These are phyloP conservation scores for Alligator mississippiensis DNA, from an alignment of 2,113 vertebrate genomes.

Conservation along the genomic window DNA sequence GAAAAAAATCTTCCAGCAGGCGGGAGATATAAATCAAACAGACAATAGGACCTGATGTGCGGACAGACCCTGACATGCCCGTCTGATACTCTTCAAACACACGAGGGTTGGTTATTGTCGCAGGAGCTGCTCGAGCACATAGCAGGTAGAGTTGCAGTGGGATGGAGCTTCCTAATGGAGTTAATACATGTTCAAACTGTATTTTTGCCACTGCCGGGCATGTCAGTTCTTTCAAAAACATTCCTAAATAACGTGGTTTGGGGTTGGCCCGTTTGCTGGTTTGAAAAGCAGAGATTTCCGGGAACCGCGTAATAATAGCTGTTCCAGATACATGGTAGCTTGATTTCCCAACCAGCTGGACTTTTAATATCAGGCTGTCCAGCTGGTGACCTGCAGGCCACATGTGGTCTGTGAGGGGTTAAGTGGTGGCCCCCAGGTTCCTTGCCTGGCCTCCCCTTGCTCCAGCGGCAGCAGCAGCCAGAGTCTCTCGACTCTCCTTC, in stretches of 20 bases:
- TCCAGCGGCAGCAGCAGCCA: neutral
- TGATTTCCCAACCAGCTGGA: neutral
- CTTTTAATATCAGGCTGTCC: too few species aligned
- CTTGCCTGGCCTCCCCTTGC: neutral
- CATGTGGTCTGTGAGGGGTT: too few species aligned
- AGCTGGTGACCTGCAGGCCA: too few species aligned
- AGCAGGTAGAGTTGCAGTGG: neutral
- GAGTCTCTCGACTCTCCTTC: too few species aligned
- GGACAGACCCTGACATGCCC: neutral
- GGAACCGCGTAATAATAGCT: neutral
- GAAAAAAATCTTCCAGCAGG: neutral
- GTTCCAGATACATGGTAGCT: neutral
- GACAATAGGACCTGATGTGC: neutral
- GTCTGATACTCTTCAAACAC: neutral
- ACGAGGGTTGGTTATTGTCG: neutral
- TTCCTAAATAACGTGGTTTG: neutral
- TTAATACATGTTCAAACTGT: neutral
- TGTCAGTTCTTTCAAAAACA: neutral
- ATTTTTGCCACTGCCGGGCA: neutral
- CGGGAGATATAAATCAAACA: neutral
- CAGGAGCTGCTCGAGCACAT: neutral
- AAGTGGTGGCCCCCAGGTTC: too few species aligned
- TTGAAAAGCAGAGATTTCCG: neutral
- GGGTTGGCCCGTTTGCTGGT: neutral
- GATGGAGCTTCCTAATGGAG: neutral